phyloP scores from a whole-genome alignment of 2,797 vertebrate species.

The Etheostoma perlongum region DNA sequence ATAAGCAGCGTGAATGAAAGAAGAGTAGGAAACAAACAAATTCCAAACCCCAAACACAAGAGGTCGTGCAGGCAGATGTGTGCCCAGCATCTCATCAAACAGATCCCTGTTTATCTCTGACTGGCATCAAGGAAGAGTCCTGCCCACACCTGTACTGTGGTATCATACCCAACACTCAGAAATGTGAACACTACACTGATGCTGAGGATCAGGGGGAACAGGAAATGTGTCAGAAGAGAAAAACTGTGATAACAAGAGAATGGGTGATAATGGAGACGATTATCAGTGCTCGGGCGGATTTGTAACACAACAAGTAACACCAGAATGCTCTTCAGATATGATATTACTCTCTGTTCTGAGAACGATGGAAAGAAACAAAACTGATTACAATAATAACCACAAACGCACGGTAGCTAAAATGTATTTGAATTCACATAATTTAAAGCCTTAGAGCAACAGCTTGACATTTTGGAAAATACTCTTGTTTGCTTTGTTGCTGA shows the following conservation, averaged over 20 bases:
- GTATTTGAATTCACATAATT: background rate
- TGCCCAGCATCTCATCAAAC: slow-evolving; percentile 65
- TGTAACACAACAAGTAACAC: slow-evolving; percentile 59
- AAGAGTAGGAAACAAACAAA: slow-evolving; percentile 74
- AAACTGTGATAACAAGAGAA: slow-evolving; percentile 57
- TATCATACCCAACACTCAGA: slow-evolving; percentile 56
- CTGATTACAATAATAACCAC: too few species aligned
- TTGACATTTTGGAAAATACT: slow-evolving; percentile 6
- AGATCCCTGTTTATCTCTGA: slow-evolving; percentile 71
- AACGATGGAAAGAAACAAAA: background rate
- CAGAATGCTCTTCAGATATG: slow-evolving; percentile 49
- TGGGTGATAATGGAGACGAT: slow-evolving; percentile 54
- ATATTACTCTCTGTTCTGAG: slow-evolving; percentile 33
- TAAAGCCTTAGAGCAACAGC: background rate
- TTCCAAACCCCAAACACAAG: slow-evolving; percentile 69
- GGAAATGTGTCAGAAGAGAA: slow-evolving; percentile 69
- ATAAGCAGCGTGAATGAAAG: slow-evolving; percentile 74
- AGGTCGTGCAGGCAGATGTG: slow-evolving; percentile 54
- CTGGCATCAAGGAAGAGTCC: slow-evolving; percentile 71
- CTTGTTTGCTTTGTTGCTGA: slow-evolving; percentile 3
- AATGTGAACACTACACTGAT: slow-evolving; percentile 47
- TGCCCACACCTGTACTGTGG: slow-evolving; percentile 73
- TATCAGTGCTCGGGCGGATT: slow-evolving; percentile 46
- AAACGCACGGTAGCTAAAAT: background rate
- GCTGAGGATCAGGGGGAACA: slow-evolving; percentile 41